phyloP scores from a whole-genome alignment of 2,888 invertebrate species.

The Choristoneura rosaceana region DNA sequence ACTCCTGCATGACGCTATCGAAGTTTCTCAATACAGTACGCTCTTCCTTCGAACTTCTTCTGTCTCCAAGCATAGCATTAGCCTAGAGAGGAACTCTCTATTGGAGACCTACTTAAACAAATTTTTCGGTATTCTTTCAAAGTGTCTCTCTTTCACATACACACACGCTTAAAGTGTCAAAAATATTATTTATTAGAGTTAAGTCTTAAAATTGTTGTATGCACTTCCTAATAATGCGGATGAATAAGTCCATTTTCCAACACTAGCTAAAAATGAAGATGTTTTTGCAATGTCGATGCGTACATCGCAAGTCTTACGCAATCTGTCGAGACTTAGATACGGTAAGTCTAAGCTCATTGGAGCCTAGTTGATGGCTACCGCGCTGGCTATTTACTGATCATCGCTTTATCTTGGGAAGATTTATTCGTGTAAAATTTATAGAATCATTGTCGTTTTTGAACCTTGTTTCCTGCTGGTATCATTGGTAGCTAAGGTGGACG shows the following conservation, averaged over 20 bases:
- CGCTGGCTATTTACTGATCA: not conserved
- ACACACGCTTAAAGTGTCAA: too few species aligned
- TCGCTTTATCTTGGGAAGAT: not conserved
- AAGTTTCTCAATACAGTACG: too few species aligned
- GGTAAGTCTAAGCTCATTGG: conserved; percentile 17
- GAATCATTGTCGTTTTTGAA: not conserved
- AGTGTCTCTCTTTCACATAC: too few species aligned
- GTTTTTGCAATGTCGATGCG: conserved; percentile 3
- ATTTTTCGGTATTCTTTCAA: too few species aligned
- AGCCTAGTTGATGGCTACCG: conserved; percentile 9
- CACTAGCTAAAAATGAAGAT: conserved; percentile 14
- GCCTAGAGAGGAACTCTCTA: too few species aligned
- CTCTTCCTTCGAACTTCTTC: too few species aligned
- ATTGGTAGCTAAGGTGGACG: not conserved
- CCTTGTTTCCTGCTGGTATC: not conserved
- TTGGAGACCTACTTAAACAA: too few species aligned
- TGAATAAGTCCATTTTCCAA: not conserved
- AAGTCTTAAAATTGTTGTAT: too few species aligned
- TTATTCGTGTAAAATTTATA: not conserved
- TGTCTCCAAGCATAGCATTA: too few species aligned
- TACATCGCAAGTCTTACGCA: not conserved
- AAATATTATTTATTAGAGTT: too few species aligned
- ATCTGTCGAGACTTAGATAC: conserved; percentile 3
- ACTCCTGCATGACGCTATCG: too few species aligned
- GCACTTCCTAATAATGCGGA: not conserved